phyloP scores from a whole-genome alignment of 1,140 invertebrate genomes.

The Oedothorax gibbosus region DNA sequence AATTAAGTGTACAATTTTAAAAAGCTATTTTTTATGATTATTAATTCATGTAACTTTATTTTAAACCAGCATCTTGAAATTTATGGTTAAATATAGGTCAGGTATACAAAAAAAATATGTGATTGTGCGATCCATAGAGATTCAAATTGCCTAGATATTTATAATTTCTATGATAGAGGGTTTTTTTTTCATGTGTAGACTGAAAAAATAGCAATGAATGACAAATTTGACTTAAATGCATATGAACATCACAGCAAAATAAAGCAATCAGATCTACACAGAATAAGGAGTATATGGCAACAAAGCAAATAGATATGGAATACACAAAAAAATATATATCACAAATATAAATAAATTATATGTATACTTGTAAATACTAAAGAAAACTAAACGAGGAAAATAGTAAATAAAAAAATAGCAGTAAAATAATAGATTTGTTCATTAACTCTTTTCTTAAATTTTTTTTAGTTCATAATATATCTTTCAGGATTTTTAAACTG shows the following conservation, averaged over 20 bases:
- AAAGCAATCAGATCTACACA: constrained; percentile 17
- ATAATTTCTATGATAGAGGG: too few relatives aligned
- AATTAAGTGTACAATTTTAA: too few relatives aligned
- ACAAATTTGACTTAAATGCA: constrained; percentile 3
- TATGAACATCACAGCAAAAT: constrained; percentile 20
- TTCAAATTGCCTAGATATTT: neutral
- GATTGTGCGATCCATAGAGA: constrained; percentile 21
- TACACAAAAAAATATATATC: neutral
- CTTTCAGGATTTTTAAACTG: too few relatives aligned
- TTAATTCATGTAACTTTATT: too few relatives aligned
- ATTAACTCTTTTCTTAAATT: neutral
- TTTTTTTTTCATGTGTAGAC: too few relatives aligned
- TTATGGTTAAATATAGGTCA: too few relatives aligned
- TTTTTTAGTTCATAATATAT: too few relatives aligned
- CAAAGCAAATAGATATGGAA: neutral
- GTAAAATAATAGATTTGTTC: neutral
- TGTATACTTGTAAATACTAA: neutral
- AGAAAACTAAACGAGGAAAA: too few relatives aligned
- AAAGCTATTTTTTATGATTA: too few relatives aligned
- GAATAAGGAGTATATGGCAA: neutral
- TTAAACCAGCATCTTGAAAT: too few relatives aligned
- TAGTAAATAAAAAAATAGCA: neutral
- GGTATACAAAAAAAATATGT: neutral
- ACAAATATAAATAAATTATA: neutral
- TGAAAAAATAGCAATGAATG: too few relatives aligned